phyloP scores from a whole-genome alignment of 2,797 vertebrate genomes.

The Eulemur mongoz region DNA sequence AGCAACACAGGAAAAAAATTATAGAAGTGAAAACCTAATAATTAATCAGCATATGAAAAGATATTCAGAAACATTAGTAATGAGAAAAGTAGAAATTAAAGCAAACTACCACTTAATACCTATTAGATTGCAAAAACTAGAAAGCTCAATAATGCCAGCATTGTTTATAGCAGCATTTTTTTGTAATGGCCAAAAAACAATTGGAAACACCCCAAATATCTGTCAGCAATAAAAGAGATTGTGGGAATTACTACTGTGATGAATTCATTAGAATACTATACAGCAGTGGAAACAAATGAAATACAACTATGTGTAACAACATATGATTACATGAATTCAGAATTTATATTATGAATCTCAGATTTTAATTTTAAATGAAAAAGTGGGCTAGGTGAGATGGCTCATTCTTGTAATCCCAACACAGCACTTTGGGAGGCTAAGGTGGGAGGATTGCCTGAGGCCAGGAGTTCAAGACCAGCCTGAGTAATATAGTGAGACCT shows the following conservation, averaged over 20 bases:
- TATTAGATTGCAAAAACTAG: not conserved
- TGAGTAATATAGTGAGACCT: not conserved
- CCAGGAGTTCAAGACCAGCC: not conserved
- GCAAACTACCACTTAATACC: not conserved
- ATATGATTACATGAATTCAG: not conserved
- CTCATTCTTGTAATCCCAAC: not conserved
- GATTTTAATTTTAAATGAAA: slow-evolving; percentile 2
- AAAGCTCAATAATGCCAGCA: not conserved
- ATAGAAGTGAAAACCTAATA: not conserved
- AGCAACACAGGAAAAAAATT: not conserved
- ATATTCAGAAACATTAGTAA: not conserved
- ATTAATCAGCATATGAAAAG: not conserved
- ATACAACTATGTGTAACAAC: not conserved
- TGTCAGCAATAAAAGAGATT: not conserved
- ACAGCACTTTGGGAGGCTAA: not conserved
- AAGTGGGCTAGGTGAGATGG: not conserved
- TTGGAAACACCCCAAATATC: not conserved
- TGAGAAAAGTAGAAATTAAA: not conserved
- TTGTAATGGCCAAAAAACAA: not conserved
- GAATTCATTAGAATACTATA: not conserved
- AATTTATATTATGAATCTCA: not conserved
- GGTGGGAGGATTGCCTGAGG: not conserved
- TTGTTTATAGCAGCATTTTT: not conserved
- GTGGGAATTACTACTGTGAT: not conserved
- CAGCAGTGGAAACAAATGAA: not conserved